phyloP scores from a whole-genome alignment of 2,888 invertebrate species.

The Drosophila macrospina region DNA sequence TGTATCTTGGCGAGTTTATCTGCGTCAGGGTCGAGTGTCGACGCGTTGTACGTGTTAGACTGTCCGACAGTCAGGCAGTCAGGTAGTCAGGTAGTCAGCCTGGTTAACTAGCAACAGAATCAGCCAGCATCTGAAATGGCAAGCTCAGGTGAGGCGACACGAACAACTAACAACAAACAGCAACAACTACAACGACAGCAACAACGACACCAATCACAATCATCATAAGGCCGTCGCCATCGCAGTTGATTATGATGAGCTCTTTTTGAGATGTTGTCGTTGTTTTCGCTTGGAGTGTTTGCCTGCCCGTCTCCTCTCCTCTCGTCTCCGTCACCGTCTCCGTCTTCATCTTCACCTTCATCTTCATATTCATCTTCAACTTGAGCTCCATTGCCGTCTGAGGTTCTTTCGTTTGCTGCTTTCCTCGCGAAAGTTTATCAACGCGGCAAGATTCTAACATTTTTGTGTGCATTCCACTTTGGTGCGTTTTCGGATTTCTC shows the following conservation, averaged over 20 bases:
- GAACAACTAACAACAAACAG: constrained; percentile 23
- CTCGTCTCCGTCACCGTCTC: constrained; percentile 8
- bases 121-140: constrained; percentile 23
- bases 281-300: constrained; percentile 42
- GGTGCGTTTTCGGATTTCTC: constrained; percentile 74
- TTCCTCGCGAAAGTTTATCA: constrained; percentile 75
- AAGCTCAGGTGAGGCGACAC: constrained; percentile 42
- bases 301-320: constrained; percentile 14
- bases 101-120: constrained; percentile 22
- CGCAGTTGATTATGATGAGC: constrained; percentile 74
- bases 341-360: constrained; percentile 12
- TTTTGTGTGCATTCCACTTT: constrained; percentile 81
- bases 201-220: constrained; percentile 75
- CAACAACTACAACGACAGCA: constrained; percentile 16
- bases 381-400: constrained; percentile 1
- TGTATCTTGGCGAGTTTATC: constrained; percentile 62
- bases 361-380: constrained; percentile 6
- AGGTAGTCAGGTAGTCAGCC: constrained; percentile 22
- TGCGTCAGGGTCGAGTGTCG: constrained; percentile 40
- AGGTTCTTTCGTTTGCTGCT: constrained; percentile 34
- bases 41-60: constrained; percentile 65
- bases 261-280: constrained; percentile 45
- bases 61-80: constrained; percentile 16
- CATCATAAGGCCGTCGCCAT: constrained; percentile 75
- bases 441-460: constrained; percentile 79